Evolutionary conservation across 2,797 vertebrate genomes (phyloP).

Genomic region (Gymnoscopelus microlampas): DNA sequence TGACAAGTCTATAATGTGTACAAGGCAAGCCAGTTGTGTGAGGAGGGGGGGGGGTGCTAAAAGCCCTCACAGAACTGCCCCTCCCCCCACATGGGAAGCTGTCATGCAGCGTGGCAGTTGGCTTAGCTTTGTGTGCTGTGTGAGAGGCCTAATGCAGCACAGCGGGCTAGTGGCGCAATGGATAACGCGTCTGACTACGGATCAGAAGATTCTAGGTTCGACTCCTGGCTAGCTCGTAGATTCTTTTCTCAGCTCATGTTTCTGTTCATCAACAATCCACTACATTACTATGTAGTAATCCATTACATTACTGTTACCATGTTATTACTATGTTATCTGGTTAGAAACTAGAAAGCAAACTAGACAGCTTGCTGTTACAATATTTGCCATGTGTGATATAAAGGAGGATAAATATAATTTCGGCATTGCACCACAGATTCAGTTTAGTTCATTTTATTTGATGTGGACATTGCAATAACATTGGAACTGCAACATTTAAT

Average conservation of each 20-base stretch:
- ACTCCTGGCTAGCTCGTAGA: slow-evolving; percentile 61
- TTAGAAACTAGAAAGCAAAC: too few species aligned
- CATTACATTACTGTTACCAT: too few species aligned
- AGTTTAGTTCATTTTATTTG: too few species aligned
- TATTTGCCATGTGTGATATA: not conserved
- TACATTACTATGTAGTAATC: not conserved
- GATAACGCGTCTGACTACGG: slow-evolving; percentile 62
- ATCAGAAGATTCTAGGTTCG: slow-evolving; percentile 69
- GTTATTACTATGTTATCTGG: too few species aligned
- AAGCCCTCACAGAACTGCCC: not conserved
- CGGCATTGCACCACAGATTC: too few species aligned
- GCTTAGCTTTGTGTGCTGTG: not conserved
- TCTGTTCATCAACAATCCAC: not conserved
- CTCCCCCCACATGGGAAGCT: not conserved
- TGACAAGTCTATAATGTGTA: not conserved
- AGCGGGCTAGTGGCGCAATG: slow-evolving; percentile 67
- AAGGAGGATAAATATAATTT: not conserved
- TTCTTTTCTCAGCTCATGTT: not conserved
- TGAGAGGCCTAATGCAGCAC: not conserved
- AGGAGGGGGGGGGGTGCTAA: not conserved
- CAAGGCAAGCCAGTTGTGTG: too few species aligned
- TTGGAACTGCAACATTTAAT: too few species aligned
- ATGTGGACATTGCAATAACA: too few species aligned
- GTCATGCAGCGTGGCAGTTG: not conserved
- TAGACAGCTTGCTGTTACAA: too few species aligned